phyloP scores from a whole-genome alignment of 92 coral and sea anemone genomes.

The Palythoa heliodiscus region DNA sequence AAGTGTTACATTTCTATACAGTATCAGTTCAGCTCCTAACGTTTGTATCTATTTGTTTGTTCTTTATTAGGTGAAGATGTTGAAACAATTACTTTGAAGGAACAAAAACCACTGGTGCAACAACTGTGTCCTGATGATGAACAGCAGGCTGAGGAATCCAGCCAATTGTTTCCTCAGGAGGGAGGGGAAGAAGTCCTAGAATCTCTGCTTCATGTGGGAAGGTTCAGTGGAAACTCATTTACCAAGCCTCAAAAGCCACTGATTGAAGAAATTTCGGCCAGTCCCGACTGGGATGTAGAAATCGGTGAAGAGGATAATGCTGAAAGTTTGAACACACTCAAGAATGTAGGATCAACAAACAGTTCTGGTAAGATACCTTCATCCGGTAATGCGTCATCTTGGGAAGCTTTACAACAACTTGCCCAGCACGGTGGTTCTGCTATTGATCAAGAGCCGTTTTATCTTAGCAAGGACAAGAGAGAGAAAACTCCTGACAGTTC shows the following conservation, averaged over 20 bases:
- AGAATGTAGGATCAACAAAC: background rate
- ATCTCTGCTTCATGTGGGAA: constrained; percentile 25
- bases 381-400: constrained; percentile 40
- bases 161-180: background rate
- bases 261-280: constrained; percentile 51
- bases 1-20: background rate
- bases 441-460: constrained; percentile 81
- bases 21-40: background rate
- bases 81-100: constrained; percentile 74
- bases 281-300: background rate
- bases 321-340: background rate
- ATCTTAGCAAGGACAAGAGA: constrained; percentile 68
- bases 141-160: background rate
- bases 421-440: constrained; percentile 89
- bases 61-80: constrained; percentile 66
- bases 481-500: constrained; percentile 27
- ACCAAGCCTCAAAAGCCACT: constrained; percentile 47
- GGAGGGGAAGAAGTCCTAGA: constrained; percentile 10
- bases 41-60: background rate
- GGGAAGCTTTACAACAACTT: constrained; percentile 71
- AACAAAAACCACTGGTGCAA: constrained; percentile 20
- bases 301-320: background rate
- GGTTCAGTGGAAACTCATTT: background rate
- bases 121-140: background rate
- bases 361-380: background rate